Conservation (phyloP, 1,140 invertebrate genomes). For the Cyclargus thomasi region DNA sequence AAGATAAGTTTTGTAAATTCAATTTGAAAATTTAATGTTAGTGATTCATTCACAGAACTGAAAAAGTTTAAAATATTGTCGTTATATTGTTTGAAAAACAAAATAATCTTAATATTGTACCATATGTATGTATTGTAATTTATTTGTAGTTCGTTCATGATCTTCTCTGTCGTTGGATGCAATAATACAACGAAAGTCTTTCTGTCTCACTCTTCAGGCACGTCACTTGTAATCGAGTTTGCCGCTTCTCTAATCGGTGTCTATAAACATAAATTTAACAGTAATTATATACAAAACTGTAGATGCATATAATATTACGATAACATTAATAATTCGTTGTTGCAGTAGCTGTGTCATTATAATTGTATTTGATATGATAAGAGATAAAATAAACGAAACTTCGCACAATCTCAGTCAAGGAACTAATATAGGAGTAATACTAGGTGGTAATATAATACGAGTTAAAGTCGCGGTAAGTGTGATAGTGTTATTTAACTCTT, state of each 20-base stretch:
- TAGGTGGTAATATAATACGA: conserved; percentile 51
- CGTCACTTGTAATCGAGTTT: conserved; percentile 40
- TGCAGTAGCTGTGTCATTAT: conserved; percentile 54
- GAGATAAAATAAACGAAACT: conserved; percentile 59
- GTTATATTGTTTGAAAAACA: conserved; percentile 65
- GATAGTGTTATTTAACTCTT: conserved; percentile 41
- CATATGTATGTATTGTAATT: conserved; percentile 71
- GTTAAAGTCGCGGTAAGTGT: conserved; percentile 41
- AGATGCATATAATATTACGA: conserved; percentile 43
- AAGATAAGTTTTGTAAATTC: conserved; percentile 45
- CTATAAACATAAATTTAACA: conserved; percentile 56
- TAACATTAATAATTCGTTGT: conserved; percentile 46
- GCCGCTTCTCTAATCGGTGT: conserved; percentile 60
- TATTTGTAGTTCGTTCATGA: conserved; percentile 60
- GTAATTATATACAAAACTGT: conserved; percentile 45
- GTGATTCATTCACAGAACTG: conserved; percentile 72
- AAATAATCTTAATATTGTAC: conserved; percentile 61
- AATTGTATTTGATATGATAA: conserved; percentile 51
- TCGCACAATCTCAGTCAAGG: conserved; percentile 69
- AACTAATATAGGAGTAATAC: conserved; percentile 63
- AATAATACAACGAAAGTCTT: conserved; percentile 52
- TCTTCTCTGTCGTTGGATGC: conserved; percentile 35
- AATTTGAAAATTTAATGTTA: conserved; percentile 58
- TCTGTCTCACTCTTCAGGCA: conserved; percentile 32
- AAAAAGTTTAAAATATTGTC: conserved; percentile 70